Percentiles rank a stretch among this genome's conserved stretches.
Conservation (phyloP, 2,888 invertebrate genomes). For the Agonopterix alstromeriana region DNA sequence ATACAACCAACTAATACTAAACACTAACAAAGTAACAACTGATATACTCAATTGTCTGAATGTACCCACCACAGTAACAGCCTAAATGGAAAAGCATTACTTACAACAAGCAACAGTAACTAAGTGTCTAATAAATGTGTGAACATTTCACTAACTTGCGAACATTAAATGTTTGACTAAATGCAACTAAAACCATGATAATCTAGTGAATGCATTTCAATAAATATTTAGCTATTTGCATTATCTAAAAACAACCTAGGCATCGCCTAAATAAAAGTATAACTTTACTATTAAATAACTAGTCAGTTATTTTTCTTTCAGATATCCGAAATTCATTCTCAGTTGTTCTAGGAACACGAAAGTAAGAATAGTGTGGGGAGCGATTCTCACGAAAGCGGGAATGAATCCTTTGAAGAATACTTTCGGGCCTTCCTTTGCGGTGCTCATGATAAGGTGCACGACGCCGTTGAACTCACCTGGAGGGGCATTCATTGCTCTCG, state of each 20-base stretch:
- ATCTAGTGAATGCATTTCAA: not conserved
- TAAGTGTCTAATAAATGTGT: too few relatives aligned
- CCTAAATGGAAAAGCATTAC: too few relatives aligned
- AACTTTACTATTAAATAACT: too few relatives aligned
- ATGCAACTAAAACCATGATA: not conserved
- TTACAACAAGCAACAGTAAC: too few relatives aligned
- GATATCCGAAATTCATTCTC: constrained; percentile 72
- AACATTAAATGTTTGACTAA: not conserved
- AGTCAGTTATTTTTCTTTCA: too few relatives aligned
- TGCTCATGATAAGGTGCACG: constrained; percentile 83
- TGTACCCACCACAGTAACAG: too few relatives aligned
- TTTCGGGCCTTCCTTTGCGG: constrained; percentile 91
- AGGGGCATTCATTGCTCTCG: constrained; percentile 97
- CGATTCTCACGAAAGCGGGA: constrained; percentile 96
- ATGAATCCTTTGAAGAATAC: constrained; percentile 98
- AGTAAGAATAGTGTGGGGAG: constrained; percentile 97
- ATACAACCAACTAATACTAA: too few relatives aligned
- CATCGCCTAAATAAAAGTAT: too few relatives aligned
- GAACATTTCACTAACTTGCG: not conserved
- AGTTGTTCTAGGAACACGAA: constrained; percentile 98
- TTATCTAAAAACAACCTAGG: too few relatives aligned
- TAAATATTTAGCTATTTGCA: too few relatives aligned
- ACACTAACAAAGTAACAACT: too few relatives aligned
- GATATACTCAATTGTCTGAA: too few relatives aligned
- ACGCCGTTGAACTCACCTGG: constrained; percentile 92